Percentiles rank a stretch among this genome's conserved stretches.
phyloP scores from a whole-genome alignment of 1,140 invertebrate genomes.

The Atta colombica region DNA sequence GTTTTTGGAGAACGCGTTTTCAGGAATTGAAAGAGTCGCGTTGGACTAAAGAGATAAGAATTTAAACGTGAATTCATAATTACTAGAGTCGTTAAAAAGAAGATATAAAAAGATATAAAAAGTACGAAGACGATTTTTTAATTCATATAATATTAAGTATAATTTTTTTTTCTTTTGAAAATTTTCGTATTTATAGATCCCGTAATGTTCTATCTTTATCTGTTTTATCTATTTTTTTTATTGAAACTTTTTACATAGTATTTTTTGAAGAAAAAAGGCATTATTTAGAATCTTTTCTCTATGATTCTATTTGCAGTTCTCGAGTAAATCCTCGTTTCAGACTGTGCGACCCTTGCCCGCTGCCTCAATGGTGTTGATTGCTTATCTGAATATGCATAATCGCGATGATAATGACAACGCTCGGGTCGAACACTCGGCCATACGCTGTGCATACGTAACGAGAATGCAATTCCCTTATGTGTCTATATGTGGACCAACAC shows the following conservation, averaged over 20 bases:
- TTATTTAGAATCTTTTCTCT: background rate
- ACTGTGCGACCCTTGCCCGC: slow-evolving; percentile 55
- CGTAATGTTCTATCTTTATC: background rate
- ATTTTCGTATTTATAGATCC: background rate
- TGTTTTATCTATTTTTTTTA: slow-evolving; percentile 12
- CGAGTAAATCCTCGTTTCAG: slow-evolving; percentile 63
- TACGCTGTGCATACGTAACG: slow-evolving; percentile 73
- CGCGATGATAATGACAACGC: slow-evolving; percentile 71
- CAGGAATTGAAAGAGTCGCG: slow-evolving; percentile 6
- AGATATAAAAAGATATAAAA: background rate
- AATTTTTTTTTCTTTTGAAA: no score
- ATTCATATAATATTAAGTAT: background rate
- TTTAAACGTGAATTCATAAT: background rate
- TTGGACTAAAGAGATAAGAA: slow-evolving; percentile 1
- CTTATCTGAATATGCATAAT: slow-evolving; percentile 78
- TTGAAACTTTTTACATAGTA: background rate
- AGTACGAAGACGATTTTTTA: background rate
- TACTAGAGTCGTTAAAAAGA: background rate
- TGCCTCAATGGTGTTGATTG: slow-evolving; percentile 76
- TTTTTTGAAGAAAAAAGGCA: background rate
- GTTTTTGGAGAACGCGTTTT: background rate
- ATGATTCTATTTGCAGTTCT: background rate
- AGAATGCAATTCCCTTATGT: slow-evolving; percentile 74
- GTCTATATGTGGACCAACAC: slow-evolving; percentile 58
- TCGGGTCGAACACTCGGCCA: slow-evolving; percentile 62